Evolutionary conservation across 1,140 invertebrate genomes (phyloP).

Genomic region (Hylaeus anthracinus): DNA sequence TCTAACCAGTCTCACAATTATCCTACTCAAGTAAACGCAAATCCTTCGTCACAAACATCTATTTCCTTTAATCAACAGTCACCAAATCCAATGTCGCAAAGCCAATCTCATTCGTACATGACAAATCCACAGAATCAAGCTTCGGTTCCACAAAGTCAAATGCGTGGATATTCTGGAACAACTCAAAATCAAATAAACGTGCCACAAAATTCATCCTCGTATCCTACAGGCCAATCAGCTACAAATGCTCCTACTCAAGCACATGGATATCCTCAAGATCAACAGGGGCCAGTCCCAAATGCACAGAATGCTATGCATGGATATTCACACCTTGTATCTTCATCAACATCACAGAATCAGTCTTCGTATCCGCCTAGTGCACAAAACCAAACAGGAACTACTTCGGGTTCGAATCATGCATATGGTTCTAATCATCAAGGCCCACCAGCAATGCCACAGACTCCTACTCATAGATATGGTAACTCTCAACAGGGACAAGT

Average conservation of each 20-base stretch:
- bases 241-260: constrained; percentile 50
- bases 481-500: constrained; percentile 60
- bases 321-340: constrained; percentile 61
- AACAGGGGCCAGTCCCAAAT: constrained; percentile 49
- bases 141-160: constrained; percentile 55
- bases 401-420: constrained; percentile 41
- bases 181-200: constrained; percentile 57
- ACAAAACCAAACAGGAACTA: constrained; percentile 44
- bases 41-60: constrained; percentile 51
- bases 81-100: constrained; percentile 50
- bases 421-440: constrained; percentile 58
- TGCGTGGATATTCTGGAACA: constrained; percentile 60
- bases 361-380: constrained; percentile 50
- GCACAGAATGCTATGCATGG: constrained; percentile 63
- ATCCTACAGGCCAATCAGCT: constrained; percentile 50
- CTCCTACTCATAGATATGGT: constrained; percentile 60
- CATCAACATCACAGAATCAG: constrained; percentile 59
- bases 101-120: constrained; percentile 57
- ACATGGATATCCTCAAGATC: constrained; percentile 65
- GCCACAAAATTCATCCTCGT: constrained; percentile 42
- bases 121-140: constrained; percentile 55
- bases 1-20: constrained; percentile 57
- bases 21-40: constrained; percentile 52
- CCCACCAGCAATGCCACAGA: constrained; percentile 49
- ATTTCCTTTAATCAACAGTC: constrained; percentile 66